Evolutionary conservation across 2,797 vertebrate genomes (phyloP).

Genomic region (Poliocrania exsul): DNA sequence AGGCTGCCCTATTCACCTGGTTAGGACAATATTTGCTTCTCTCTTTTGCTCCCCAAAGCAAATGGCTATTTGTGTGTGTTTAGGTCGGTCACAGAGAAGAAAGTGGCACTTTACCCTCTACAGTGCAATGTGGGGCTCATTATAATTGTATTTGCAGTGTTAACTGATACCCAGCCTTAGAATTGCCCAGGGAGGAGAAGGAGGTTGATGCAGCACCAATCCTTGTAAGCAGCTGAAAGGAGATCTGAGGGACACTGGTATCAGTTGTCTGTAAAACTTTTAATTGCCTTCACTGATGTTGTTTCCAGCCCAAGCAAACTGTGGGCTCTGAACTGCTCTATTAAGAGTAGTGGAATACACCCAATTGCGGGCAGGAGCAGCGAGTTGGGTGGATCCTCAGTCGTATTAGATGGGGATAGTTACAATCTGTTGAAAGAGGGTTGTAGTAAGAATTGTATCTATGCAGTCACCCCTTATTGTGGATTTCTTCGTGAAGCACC

Average conservation of each 20-base stretch:
- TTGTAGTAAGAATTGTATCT: not conserved
- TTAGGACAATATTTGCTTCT: not conserved
- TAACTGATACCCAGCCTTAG: not conserved
- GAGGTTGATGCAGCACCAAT: not conserved
- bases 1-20: not conserved
- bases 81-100: not conserved
- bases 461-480: not conserved
- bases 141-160: not conserved
- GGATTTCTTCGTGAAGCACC: not conserved
- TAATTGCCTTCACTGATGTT: not conserved
- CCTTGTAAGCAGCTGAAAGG: not conserved
- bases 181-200: not conserved
- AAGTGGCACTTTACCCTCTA: rapidly evolving
- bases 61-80: not conserved
- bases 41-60: not conserved
- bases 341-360: not conserved
- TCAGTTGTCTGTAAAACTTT: not conserved
- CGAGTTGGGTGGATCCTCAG: not conserved
- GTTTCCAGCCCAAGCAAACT: not conserved
- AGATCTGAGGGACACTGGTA: not conserved
- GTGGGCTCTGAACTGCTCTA: not conserved
- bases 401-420: not conserved
- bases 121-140: not conserved
- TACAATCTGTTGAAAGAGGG: not conserved
- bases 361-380: not conserved